These are phyloP conservation scores for Takifugu bimaculatus DNA, from an alignment of 2,113 vertebrate genomes.

Conservation along the genomic window DNA sequence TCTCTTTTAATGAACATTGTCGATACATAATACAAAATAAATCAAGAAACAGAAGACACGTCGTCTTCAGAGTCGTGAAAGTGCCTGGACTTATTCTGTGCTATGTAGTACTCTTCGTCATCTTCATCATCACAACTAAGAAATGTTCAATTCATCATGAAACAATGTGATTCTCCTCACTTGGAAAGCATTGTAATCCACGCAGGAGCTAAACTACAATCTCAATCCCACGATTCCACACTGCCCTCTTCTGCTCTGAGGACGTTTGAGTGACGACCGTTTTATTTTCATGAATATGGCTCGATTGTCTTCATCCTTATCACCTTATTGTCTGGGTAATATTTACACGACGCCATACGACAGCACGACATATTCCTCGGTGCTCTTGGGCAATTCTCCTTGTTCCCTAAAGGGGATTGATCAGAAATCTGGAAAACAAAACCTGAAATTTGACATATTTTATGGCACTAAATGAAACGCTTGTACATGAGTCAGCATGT, in stretches of 20 bases:
- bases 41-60: conserved; percentile 70
- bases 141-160: conserved; percentile 43
- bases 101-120: conserved; percentile 66
- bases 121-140: conserved; percentile 48
- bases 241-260: conserved; percentile 24
- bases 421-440: too few relatives aligned
- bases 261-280: conserved; percentile 22
- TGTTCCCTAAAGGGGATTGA: too few relatives aligned
- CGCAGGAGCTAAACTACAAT: too few relatives aligned
- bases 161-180: conserved; percentile 36
- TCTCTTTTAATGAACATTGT: conserved; percentile 78
- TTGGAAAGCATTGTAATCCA: conserved; percentile 22
- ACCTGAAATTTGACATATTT: conserved; percentile 41
- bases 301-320: conserved; percentile 76
- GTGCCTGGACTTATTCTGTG: conserved; percentile 78
- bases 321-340: conserved; percentile 43
- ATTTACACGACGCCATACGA: too few relatives aligned
- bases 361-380: too few relatives aligned
- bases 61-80: conserved; percentile 69
- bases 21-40: conserved; percentile 78
- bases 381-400: conserved; percentile 1
- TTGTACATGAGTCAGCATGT: conserved; percentile 26
- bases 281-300: conserved; percentile 54
- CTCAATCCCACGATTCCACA: background rate
- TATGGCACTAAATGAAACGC: conserved; percentile 56